Evolutionary conservation across 2,888 invertebrate species (phyloP).

Genomic region (Oxycera nigricornis): DNA sequence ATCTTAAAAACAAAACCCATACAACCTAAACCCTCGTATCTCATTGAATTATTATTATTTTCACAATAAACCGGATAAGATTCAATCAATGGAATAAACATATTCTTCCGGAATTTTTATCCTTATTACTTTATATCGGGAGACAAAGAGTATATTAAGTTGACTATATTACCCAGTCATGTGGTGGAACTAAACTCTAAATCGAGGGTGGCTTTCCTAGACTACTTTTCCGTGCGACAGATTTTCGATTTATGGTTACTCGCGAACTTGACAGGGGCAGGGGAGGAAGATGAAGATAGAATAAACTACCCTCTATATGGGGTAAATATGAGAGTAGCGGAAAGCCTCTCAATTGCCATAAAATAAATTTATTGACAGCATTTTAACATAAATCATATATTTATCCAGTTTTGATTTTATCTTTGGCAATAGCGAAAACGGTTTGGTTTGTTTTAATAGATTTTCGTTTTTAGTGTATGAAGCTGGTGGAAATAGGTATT

Average conservation of each 20-base stretch:
- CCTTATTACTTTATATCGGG: constrained; percentile 6
- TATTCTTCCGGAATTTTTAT: constrained; percentile 36
- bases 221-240: neutral
- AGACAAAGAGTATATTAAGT: neutral
- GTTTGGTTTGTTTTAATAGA: constrained; percentile 32
- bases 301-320: too few species aligned
- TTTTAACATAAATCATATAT: constrained; percentile 47
- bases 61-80: constrained; percentile 26
- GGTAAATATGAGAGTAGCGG: constrained; percentile 39
- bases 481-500: too few species aligned
- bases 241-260: constrained; percentile 4
- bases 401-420: constrained; percentile 47
- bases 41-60: too few species aligned
- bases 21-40: too few species aligned
- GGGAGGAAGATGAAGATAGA: constrained; percentile 5
- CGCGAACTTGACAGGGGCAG: too few species aligned
- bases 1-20: too few species aligned
- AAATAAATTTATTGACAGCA: constrained; percentile 47
- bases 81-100: constrained; percentile 39
- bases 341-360: constrained; percentile 47
- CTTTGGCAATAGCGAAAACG: constrained; percentile 18
- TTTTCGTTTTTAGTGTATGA: too few species aligned
- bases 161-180: neutral
- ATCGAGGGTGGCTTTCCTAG: neutral
- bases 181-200: neutral